These are phyloP conservation scores for Pungitius pungitius DNA, from an alignment of 2,113 vertebrate genomes.

Conservation along the genomic window DNA sequence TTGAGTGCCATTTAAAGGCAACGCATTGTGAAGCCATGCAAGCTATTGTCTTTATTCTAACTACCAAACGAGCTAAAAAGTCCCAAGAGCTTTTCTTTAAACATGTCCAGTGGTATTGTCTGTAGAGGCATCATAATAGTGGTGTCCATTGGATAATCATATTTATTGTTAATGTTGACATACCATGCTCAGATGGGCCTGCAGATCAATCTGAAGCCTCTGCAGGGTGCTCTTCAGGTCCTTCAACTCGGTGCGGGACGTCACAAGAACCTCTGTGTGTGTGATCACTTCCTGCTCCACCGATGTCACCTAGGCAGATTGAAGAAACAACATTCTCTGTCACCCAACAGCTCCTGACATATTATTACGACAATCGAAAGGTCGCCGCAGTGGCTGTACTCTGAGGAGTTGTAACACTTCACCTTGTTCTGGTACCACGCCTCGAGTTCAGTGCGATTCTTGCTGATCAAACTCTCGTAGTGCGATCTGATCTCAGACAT, in stretches of 20 bases:
- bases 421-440: slow-evolving; percentile 79
- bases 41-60: background rate
- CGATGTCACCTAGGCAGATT: slow-evolving; percentile 74
- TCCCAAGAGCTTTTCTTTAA: background rate
- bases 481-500: slow-evolving; percentile 82
- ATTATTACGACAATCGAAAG: background rate
- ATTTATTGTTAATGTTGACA: background rate
- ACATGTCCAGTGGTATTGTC: background rate
- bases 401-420: background rate
- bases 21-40: background rate
- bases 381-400: background rate
- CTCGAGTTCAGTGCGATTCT: slow-evolving; percentile 83
- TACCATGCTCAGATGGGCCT: slow-evolving; percentile 86
- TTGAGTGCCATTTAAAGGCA: background rate
- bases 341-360: background rate
- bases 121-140: background rate
- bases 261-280: slow-evolving; percentile 77
- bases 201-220: slow-evolving; percentile 86
- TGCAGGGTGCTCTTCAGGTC: slow-evolving; percentile 81
- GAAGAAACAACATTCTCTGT: background rate
- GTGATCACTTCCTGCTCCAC: slow-evolving; percentile 81
- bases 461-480: slow-evolving; percentile 83
- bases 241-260: slow-evolving; percentile 78
- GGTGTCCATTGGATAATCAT: background rate
- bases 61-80: background rate